Conservation (phyloP, 2,113 vertebrate genomes). For the Porphyrio hochstetteri region DNA sequence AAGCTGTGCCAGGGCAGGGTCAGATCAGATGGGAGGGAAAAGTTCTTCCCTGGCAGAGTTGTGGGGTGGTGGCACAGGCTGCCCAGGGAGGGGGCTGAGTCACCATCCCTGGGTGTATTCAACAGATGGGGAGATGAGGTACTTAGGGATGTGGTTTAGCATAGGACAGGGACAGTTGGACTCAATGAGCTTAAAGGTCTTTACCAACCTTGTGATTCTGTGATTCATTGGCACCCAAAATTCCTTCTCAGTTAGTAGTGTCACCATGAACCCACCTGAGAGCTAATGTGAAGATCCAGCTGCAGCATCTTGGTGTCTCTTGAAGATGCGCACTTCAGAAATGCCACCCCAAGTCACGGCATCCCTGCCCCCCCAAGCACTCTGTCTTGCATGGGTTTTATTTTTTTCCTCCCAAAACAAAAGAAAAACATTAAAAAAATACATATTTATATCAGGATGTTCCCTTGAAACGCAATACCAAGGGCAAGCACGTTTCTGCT, state of each 20-base stretch:
- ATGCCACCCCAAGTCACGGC: not conserved
- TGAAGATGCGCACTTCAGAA: not conserved
- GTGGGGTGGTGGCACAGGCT: too few species aligned
- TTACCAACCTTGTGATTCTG: too few species aligned
- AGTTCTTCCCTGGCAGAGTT: too few species aligned
- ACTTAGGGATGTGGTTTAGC: too few species aligned
- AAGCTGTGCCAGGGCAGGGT: too few species aligned
- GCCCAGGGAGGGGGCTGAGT: too few species aligned
- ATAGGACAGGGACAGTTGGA: too few species aligned
- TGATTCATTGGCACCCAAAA: not conserved
- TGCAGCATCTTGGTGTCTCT: not conserved
- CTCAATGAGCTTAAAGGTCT: too few species aligned
- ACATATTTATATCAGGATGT: rapidly evolving
- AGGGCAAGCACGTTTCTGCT: rapidly evolving
- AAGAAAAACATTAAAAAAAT: not conserved
- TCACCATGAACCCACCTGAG: rapidly evolving
- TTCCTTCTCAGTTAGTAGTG: not conserved
- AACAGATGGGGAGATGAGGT: too few species aligned
- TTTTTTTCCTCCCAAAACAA: not conserved
- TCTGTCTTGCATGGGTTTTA: not conserved
- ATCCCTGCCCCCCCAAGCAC: rapidly evolving
- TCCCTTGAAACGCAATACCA: not conserved
- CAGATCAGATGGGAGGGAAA: too few species aligned
- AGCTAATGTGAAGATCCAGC: not conserved
- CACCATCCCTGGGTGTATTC: too few species aligned